phyloP scores from a whole-genome alignment of 1,140 invertebrate species.

The Chironomus striatipennis region DNA sequence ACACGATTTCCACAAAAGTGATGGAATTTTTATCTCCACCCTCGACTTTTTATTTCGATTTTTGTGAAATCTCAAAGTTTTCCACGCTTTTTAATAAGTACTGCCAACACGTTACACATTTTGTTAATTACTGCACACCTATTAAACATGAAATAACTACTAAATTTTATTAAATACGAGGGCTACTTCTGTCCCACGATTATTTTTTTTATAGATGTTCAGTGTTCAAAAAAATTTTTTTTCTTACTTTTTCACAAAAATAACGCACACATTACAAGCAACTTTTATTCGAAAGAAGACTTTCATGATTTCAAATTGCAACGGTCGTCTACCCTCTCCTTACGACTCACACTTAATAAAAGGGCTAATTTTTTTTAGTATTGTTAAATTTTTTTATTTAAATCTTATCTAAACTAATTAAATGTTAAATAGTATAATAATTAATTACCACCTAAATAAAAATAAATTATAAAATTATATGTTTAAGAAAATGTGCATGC shows the following conservation, averaged over 20 bases:
- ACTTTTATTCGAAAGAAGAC: too few species aligned
- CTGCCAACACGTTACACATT: neutral
- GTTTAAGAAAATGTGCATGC: too few species aligned
- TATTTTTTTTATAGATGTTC: neutral
- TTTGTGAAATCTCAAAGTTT: constrained; percentile 18
- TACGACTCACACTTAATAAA: too few species aligned
- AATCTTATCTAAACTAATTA: too few species aligned
- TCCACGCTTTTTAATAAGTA: constrained; percentile 20
- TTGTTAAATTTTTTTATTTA: too few species aligned
- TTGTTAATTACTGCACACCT: neutral
- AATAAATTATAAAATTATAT: too few species aligned
- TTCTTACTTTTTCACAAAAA: neutral
- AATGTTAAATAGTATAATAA: too few species aligned
- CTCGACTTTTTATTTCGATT: neutral
- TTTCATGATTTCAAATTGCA: too few species aligned
- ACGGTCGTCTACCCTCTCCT: too few species aligned
- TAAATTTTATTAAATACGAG: constrained; percentile 15
- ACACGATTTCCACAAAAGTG: constrained; percentile 18
- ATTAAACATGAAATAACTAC: constrained; percentile 20
- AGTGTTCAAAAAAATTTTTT: neutral
- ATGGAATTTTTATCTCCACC: constrained; percentile 23
- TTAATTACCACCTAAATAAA: too few species aligned
- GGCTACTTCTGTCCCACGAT: neutral
- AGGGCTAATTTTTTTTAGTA: too few species aligned
- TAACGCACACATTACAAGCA: too few species aligned